Conservation (phyloP, 2,888 invertebrate species). For the Drosophila barbarae region DNA sequence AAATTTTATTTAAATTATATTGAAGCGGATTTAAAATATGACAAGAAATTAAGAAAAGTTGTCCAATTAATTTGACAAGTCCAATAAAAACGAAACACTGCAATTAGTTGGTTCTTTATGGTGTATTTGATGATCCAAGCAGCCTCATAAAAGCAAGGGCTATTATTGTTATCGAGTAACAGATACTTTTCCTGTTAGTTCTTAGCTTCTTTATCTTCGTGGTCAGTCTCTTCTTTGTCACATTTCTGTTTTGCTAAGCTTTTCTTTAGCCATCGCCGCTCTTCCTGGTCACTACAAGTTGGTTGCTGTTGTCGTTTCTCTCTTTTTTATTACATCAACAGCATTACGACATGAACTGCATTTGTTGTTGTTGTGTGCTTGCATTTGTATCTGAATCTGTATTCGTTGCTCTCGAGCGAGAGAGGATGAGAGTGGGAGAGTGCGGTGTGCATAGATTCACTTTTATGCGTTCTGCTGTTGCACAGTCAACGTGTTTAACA, state of each 20-base stretch:
- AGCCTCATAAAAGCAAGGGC: conserved; percentile 5
- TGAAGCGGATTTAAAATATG: neutral
- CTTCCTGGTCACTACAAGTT: conserved; percentile 60
- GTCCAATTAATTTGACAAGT: neutral
- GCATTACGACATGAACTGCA: conserved; percentile 68
- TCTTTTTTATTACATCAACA: conserved; percentile 70
- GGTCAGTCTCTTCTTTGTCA: conserved; percentile 27
- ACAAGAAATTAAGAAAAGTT: too few relatives aligned
- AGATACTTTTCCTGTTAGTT: conserved; percentile 19
- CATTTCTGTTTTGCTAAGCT: conserved; percentile 64
- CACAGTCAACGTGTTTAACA: conserved; percentile 48
- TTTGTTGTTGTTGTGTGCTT: conserved; percentile 47
- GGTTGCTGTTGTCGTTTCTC: conserved; percentile 42
- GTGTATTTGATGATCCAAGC: neutral
- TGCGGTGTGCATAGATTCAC: conserved; percentile 61
- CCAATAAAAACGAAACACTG: conserved; percentile 3
- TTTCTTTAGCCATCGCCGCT: conserved; percentile 47
- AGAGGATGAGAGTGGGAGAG: neutral
- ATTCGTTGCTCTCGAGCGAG: conserved; percentile 24
- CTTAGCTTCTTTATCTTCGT: conserved; percentile 1
- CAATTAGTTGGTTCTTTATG: neutral
- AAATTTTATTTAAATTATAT: too few relatives aligned
- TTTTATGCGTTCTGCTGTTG: conserved; percentile 54
- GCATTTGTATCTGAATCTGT: conserved; percentile 42
- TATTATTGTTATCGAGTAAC: conserved; percentile 14